A percentile compares a stretch with the other conserved stretches of the same genome.
Conservation (phyloP, 2,888 invertebrate species). For the Drosophila rubida region DNA sequence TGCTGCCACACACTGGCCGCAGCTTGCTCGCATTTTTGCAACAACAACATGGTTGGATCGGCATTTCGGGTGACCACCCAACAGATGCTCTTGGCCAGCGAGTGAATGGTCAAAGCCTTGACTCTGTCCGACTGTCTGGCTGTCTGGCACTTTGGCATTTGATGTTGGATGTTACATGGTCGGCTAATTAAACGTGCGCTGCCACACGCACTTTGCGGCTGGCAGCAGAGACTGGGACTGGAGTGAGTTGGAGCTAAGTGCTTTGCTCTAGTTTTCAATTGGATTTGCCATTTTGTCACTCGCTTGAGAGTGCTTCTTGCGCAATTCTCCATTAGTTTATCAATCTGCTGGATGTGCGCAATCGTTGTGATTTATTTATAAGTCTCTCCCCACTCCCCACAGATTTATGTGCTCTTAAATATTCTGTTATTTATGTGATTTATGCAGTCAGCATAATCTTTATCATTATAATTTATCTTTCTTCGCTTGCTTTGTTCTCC, state of each 20-base stretch:
- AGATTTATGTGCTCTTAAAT: background rate
- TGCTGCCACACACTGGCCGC: constrained; percentile 16
- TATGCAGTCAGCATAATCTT: too few relatives aligned
- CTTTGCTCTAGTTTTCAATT: constrained; percentile 49
- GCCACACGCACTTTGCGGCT: constrained; percentile 22
- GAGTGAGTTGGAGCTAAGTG: constrained; percentile 39
- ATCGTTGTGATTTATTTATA: background rate
- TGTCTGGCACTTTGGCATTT: constrained; percentile 34
- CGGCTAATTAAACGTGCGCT: constrained; percentile 58
- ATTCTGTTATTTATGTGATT: too few relatives aligned
- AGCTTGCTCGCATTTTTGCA: constrained; percentile 75
- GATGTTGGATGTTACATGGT: constrained; percentile 47
- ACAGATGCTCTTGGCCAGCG: constrained; percentile 8
- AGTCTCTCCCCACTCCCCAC: background rate
- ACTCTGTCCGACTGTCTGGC: constrained; percentile 9
- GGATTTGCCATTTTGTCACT: constrained; percentile 30
- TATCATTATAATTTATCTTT: too few relatives aligned
- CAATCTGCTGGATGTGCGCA: background rate
- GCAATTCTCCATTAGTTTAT: background rate
- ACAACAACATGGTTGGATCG: constrained; percentile 11
- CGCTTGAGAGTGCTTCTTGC: background rate
- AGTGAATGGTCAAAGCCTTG: constrained; percentile 27
- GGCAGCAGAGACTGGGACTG: background rate
- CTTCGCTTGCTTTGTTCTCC: too few relatives aligned
- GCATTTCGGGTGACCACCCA: constrained; percentile 57